Base-by-base conservation (phyloP, 2,797 vertebrate species). In the Micrastur ruficollis region DNA sequence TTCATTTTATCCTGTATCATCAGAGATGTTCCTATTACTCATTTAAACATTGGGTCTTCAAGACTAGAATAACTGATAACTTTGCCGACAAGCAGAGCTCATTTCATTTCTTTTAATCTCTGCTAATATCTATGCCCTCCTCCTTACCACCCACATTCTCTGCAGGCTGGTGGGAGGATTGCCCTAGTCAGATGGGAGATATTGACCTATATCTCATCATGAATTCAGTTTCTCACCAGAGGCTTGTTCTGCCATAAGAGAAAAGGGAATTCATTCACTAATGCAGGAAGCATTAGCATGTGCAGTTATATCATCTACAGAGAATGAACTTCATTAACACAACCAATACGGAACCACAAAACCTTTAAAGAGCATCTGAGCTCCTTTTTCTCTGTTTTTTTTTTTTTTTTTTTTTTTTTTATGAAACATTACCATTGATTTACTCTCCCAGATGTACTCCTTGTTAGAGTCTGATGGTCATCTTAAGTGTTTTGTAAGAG, bases 381-480 rank as follows among this genome's bases (percentile, higher is more conserved):
- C 13, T 70, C 10, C 4, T 12, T 63, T 66, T 63, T 32, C 26
- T 44, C 36, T 18, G 38, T 40, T 73, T 74, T 62, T 81, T 13
- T 66, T 63, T 32, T 29, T 44, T 55, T 62, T 63, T n/a, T 29
- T 40, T 55, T 21, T 47, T 49, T 76, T 74, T 62, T 81, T 13
- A 71, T 82, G 70, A 96, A 97, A 78, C 81, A 93, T 96, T 92
- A 89, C 23, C 56, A 93, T 59, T 92, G 72, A 96, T 96, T 96
- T 92, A 31, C 46, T 97, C 84, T 93, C 76, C 79, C 80, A 80
- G 40, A 81, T 52, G 52, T 78, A 88, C 11, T 65, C n/a, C 62
- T 92, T 89, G 8, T 83, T 47, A 89, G 59, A 96, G n/a, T 61
- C 66, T 82, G 93, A 86, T 36, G 68, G 36, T 18, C 78, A 88